Evolutionary conservation across 2,888 invertebrate species (phyloP).

Genomic region (Molorchus minor): DNA sequence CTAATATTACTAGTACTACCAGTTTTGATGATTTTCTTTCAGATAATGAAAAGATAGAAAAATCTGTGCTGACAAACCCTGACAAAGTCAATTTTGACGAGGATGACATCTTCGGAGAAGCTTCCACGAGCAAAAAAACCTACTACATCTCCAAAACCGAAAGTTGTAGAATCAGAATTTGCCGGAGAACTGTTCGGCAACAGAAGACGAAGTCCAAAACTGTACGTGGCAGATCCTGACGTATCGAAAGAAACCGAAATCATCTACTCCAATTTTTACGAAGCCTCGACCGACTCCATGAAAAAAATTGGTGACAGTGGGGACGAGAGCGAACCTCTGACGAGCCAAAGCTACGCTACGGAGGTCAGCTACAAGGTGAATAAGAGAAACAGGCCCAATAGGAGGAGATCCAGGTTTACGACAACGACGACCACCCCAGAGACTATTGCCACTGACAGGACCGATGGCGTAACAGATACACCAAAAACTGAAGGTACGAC

Average conservation of each 20-base stretch:
- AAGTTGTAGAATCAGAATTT: conserved; percentile 44
- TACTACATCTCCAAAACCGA: conserved; percentile 23
- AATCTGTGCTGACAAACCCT: conserved; percentile 31
- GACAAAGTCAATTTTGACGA: conserved; percentile 41
- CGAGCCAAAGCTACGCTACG: conserved; percentile 65
- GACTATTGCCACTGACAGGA: background rate
- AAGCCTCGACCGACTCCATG: conserved; percentile 44
- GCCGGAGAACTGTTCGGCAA: conserved; percentile 45
- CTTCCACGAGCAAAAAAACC: conserved; percentile 34
- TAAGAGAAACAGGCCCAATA: conserved; percentile 49
- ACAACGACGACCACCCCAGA: background rate
- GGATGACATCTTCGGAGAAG: conserved; percentile 54
- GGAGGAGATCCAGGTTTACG: background rate
- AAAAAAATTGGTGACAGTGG: conserved; percentile 30
- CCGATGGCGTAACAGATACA: background rate
- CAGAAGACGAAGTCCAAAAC: conserved; percentile 26
- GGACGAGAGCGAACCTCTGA: conserved; percentile 47
- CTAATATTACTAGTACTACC: conserved; percentile 27
- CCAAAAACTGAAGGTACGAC: background rate
- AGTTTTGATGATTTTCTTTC: conserved; percentile 39
- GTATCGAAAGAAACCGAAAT: conserved; percentile 42
- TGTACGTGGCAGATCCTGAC: background rate
- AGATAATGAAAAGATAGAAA: conserved; percentile 32
- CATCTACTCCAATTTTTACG: conserved; percentile 55
- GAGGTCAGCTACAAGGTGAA: conserved; percentile 67